Evolutionary conservation across 1,140 invertebrate genomes (phyloP), one percentile per base, ranked within the genome.

Genomic region (Calycopis cecrops): DNA sequence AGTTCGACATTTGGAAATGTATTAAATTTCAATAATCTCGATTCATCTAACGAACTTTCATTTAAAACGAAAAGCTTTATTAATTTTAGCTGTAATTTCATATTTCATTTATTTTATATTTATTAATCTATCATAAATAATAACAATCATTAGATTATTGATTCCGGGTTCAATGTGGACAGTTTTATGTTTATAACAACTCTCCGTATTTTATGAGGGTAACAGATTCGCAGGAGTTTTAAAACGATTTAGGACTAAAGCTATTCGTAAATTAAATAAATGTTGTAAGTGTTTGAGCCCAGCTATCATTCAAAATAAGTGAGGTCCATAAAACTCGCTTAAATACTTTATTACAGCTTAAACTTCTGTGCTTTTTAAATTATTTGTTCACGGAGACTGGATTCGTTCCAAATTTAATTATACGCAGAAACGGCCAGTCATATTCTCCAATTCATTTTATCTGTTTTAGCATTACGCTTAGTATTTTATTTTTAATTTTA

Each of bases 311-410:
- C 79, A 84, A 81, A 82, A 73, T 79, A 80, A 80, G 79, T 73
- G 74, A 69, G 76, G 67, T 70, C 65, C 73, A 83, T 79, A 77
- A 79, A 80, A 76, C 75, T 78, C 71, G 64, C 77, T 82, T 79
- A 81, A 74, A 79, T 84, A 82, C 73, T 79, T 83, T 82, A 84
- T 84, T 79, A 78, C 64, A 74, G 76, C 73, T 82, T 78, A 77
- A 85, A 77, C 75, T 83, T 79, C 67, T 69, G 68, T 76, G 61
- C 65, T 74, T 73, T 71, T 82, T 78, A 81, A 85, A 82, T 80
- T 74, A 79, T 81, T 79, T 81, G 68, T 71, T 73, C 69, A 71
- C 60, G 53, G 67, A 71, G 73, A 60, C 69, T 85, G 79, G 77
- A 76, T 62, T 69, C 53, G 63, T 60, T 82, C 79, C 76, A 83